These are phyloP conservation scores for Netelia inedita DNA, from an alignment of 2,888 invertebrate genomes.

Conservation along the genomic window DNA sequence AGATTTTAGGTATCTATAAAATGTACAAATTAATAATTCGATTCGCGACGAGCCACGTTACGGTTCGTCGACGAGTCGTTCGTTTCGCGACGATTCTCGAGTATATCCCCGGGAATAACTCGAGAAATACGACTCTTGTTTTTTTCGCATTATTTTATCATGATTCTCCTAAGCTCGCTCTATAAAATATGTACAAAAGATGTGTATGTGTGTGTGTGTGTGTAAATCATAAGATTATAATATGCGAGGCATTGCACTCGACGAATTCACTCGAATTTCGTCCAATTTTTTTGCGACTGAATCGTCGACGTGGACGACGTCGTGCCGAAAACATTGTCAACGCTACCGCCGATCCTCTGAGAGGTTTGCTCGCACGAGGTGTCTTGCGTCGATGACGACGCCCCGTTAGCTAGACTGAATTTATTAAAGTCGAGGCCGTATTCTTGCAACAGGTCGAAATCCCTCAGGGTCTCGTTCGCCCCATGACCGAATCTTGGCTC, in stretches of 20 bases:
- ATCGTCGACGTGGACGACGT: slow-evolving; percentile 83
- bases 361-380: slow-evolving; percentile 72
- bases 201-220: slow-evolving; percentile 27
- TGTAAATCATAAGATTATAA: slow-evolving; percentile 50
- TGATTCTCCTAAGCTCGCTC: not conserved
- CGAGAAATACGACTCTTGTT: slow-evolving; percentile 7
- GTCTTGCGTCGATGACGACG: slow-evolving; percentile 74
- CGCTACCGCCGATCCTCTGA: slow-evolving; percentile 76
- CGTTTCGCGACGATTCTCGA: slow-evolving; percentile 16
- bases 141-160: slow-evolving; percentile 3
- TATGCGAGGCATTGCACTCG: slow-evolving; percentile 61
- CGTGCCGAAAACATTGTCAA: slow-evolving; percentile 83
- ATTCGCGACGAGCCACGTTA: slow-evolving; percentile 19
- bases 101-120: slow-evolving; percentile 22
- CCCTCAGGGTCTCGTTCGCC: slow-evolving; percentile 84
- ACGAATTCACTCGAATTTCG: slow-evolving; percentile 86
- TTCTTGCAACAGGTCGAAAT: slow-evolving; percentile 90
- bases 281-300: slow-evolving; percentile 87
- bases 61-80: slow-evolving; percentile 3
- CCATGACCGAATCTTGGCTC: slow-evolving; percentile 65
- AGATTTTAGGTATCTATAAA: slow-evolving; percentile 55
- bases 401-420: slow-evolving; percentile 83
- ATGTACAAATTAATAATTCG: slow-evolving; percentile 69
- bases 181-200: slow-evolving; percentile 60
- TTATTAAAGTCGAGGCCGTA: slow-evolving; percentile 91